Conservation (phyloP, 2,113 vertebrate genomes). For the Manacus vitellinus region DNA sequence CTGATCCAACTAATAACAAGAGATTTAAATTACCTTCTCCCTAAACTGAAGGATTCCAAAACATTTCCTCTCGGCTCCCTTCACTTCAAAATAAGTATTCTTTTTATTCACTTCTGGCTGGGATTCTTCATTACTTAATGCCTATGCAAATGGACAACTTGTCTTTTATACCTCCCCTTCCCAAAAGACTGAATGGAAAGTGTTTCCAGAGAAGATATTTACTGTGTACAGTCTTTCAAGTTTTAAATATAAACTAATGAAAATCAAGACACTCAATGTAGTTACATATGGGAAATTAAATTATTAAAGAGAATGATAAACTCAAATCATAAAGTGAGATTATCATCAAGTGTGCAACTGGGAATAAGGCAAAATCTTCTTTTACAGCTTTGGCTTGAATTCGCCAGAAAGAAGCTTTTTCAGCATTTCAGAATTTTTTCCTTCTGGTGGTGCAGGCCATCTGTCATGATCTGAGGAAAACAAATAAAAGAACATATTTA, state of each 20-base stretch:
- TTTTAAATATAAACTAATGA: not conserved
- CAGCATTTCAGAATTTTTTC: conserved; percentile 80
- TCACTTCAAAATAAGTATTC: not conserved
- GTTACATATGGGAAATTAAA: not conserved
- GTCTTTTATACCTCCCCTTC: not conserved
- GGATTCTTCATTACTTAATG: not conserved
- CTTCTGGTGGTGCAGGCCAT: conserved; percentile 83
- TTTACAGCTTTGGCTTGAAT: conserved; percentile 59
- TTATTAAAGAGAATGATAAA: not conserved
- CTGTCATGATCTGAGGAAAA: conserved; percentile 79
- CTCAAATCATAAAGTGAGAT: not conserved
- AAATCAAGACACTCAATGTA: not conserved
- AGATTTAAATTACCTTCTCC: not conserved
- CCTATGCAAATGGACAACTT: not conserved
- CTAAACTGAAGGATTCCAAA: not conserved
- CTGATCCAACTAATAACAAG: not conserved
- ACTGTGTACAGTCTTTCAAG: not conserved
- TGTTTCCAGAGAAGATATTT: not conserved
- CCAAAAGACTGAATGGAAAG: not conserved
- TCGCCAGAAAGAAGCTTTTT: conserved; percentile 68
- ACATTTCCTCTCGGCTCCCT: not conserved
- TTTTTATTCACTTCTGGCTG: not conserved
- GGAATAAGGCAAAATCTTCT: not conserved
- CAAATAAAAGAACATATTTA: not conserved
- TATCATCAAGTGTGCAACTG: not conserved